A percentile compares a stretch with the other conserved stretches of the same genome.
Conservation (phyloP, 2,797 vertebrate genomes). For the Naso thynnoides region DNA sequence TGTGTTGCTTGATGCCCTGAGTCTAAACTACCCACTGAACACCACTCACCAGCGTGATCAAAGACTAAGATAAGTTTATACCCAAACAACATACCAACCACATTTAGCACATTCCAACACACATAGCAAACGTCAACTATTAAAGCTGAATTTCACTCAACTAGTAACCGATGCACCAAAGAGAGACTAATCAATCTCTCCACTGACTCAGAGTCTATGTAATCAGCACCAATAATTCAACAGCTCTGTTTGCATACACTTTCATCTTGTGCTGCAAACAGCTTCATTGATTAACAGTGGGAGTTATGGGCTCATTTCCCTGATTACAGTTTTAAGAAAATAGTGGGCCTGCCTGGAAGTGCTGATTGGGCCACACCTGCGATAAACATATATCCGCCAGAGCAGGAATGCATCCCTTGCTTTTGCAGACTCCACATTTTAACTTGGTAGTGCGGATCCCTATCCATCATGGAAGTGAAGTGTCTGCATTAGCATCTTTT, state of each 20-base stretch:
- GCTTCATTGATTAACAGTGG: conserved; percentile 83
- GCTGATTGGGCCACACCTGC: conserved; percentile 80
- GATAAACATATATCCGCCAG: conserved; percentile 81
- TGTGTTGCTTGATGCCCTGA: not conserved
- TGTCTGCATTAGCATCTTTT: conserved; percentile 70
- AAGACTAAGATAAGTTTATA: not conserved
- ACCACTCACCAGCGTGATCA: not conserved
- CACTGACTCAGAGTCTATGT: conserved; percentile 45
- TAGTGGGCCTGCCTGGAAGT: conserved; percentile 81
- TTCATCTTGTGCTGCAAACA: conserved; percentile 66
- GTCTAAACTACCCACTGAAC: not conserved
- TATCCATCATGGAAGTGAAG: conserved; percentile 68
- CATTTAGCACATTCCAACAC: not conserved
- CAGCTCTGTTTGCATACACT: conserved; percentile 62
- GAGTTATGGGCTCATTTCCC: conserved; percentile 90
- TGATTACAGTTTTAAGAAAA: conserved; percentile 90
- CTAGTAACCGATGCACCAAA: conserved; percentile 47
- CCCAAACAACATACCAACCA: not conserved
- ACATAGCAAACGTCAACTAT: not conserved
- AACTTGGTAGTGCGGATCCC: conserved; percentile 40
- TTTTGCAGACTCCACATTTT: conserved; percentile 76
- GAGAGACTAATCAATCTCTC: conserved; percentile 53
- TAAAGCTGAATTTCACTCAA: not conserved
- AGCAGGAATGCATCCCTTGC: conserved; percentile 68
- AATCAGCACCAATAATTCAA: conserved; percentile 71